Evolutionary conservation across 2,888 invertebrate genomes (phyloP), one percentile per base, ranked within the genome.

Genomic region (Scelioninae gen. 1): DNA sequence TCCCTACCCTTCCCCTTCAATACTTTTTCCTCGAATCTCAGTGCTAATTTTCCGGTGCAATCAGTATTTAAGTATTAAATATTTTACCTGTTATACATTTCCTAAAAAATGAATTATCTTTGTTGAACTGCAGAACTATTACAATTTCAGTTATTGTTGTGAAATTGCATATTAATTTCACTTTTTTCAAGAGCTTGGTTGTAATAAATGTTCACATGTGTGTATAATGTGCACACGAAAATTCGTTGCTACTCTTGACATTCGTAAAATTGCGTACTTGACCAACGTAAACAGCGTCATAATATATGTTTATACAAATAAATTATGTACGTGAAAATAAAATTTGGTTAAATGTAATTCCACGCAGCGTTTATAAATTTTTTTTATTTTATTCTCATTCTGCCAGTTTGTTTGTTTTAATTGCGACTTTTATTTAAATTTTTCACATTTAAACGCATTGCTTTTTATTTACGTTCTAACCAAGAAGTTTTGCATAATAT

Each of bases 181-280:
- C 66, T 81, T 75, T 81, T 75, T 68, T 79, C 47, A 32, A 68
- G 68, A 56, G 63, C 56, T 68, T 74, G 51, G 51, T 69, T 74
- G 63, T 75, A 81, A 81, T 75, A 69, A 81, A 81, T 58, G 75
- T 81, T 75, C 81, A 69, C 69, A 81, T 65, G 10, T 63, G 63
- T 75, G 65, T 45, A 51, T 58, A 75, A 69, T 58, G 63, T 69
- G 38, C 43, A 65, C 69, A 75, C 40, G 75, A 69, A 81, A 75
- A 63, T 81, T 74, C 55, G 55, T 31, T 16, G 75, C 29, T 23
- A 69, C 69, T 55, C 58, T 69, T 69, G 69, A 81, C 75, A 75
- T 63, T 69, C 63, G 65, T 75, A 69, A 75, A 75, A 75, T 65
- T 69, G 63, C 45, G 5, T 15, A 69, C 69, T 80, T 63, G 53